Evolutionary conservation across 2,888 invertebrate species (phyloP), one percentile per base, ranked within the genome.

Genomic region (Halictus quadricinctus): DNA sequence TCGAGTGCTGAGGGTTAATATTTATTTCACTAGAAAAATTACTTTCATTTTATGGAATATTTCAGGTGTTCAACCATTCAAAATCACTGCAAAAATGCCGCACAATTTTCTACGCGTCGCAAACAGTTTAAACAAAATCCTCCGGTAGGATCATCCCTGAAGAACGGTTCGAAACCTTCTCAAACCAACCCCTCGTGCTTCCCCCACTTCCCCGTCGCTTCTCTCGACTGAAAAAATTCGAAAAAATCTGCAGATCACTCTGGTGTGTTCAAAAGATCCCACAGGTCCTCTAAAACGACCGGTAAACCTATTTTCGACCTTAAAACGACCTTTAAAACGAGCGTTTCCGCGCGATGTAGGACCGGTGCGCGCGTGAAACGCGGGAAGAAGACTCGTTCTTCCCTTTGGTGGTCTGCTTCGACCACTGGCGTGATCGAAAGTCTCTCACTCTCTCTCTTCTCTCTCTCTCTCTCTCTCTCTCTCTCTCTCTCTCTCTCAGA

Each of bases 351-450:
- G 15, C 50, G 15, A 43, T 18, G 21, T 36, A 70, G 73, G 70
- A 74, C 77, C 73, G 77, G 84, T 83, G 83, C 84, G 75, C 79
- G 64, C 72, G 54, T 54, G 72, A 83, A 83, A 84, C 54, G 84
- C 84, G 78, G 75, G 66, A 84, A 79, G 80, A 80, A 80, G 50
- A 69, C 50, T 54, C 21, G 43, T 15, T 58, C 46, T 25, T 58
- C 36, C 43, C 46, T 29, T 5, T 48, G 54, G 15, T 41, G 15
- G 48, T 54, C 79, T 66, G 13, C 36, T 54, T 60, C 78, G 43
- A n/a, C 75, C 79, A 29, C 82, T 41, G 58, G 46, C 72, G 58
- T 58, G 18, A 50, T 66, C 81, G 72, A 83, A 66, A 72, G 72
- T 72, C 70, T 78, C 50, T 50, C 54, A 1, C 18, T n/a, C 36